These are phyloP conservation scores for Brachycybe producta DNA, from an alignment of 2,888 invertebrate genomes.

Conservation along the genomic window DNA sequence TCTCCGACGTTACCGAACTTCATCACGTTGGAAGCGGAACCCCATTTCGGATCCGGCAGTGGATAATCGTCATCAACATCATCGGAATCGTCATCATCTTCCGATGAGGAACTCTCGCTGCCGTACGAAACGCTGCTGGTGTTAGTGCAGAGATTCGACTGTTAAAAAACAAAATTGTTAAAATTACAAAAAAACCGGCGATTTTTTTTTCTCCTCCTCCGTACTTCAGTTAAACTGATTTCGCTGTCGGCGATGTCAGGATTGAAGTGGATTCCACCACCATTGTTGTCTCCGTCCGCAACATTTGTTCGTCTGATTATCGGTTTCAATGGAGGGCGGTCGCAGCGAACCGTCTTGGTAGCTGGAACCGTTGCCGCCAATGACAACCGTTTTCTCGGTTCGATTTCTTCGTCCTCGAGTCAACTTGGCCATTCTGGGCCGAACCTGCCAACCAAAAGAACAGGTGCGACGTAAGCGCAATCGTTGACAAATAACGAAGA, in stretches of 20 bases:
- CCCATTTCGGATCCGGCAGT: constrained; percentile 64
- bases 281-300: constrained; percentile 11
- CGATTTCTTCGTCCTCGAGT: constrained; percentile 49
- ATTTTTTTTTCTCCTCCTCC: background rate
- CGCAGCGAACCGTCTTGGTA: too few species aligned
- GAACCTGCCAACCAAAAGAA: constrained; percentile 52
- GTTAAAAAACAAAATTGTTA: background rate
- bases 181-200: background rate
- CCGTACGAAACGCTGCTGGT: constrained; percentile 10
- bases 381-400: background rate
- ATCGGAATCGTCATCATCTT: constrained; percentile 47
- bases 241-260: constrained; percentile 12
- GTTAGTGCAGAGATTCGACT: constrained; percentile 13
- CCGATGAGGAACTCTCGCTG: constrained; percentile 2
- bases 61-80: constrained; percentile 46
- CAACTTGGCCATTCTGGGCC: constrained; percentile 95
- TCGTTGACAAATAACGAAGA: constrained; percentile 6
- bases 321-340: too few species aligned
- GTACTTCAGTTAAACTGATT: constrained; percentile 9
- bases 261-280: constrained; percentile 4
- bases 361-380: background rate
- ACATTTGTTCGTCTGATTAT: too few species aligned
- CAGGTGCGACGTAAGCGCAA: constrained; percentile 10
- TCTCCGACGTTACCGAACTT: constrained; percentile 44
- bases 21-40: constrained; percentile 33